These are phyloP conservation scores for Sylvicola cinctus DNA, from an alignment of 2,888 invertebrate species.

Conservation along the genomic window DNA sequence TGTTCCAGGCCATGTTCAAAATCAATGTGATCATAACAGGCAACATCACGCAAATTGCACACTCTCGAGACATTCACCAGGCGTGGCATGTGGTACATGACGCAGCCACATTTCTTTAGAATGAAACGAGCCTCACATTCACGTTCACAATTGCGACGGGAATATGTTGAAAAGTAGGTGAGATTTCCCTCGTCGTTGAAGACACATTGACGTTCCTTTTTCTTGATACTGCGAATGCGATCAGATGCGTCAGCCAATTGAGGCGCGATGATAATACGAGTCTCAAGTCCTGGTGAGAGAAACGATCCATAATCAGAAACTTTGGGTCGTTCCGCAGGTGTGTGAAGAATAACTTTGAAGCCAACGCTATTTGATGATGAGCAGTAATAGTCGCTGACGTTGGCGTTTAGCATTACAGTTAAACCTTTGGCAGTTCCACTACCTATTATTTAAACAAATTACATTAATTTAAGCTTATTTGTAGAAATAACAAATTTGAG, in stretches of 20 bases:
- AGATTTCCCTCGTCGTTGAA: conserved; percentile 52
- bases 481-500: too few relatives aligned
- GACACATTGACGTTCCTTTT: conserved; percentile 43
- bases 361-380: conserved; percentile 45
- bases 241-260: conserved; percentile 38
- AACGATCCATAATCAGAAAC: conserved; percentile 54
- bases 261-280: conserved; percentile 45
- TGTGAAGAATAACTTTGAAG: conserved; percentile 44
- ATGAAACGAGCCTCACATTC: conserved; percentile 61
- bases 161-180: conserved; percentile 53
- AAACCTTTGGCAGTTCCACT: conserved; percentile 55
- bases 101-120: conserved; percentile 20
- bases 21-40: conserved; percentile 39
- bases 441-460: too few relatives aligned
- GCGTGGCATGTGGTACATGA: conserved; percentile 25
- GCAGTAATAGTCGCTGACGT: conserved; percentile 55
- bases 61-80: conserved; percentile 45
- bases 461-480: too few relatives aligned
- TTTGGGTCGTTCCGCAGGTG: conserved; percentile 63
- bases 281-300: conserved; percentile 49
- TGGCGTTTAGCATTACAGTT: conserved; percentile 47
- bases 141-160: conserved; percentile 55
- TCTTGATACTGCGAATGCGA: conserved; percentile 32
- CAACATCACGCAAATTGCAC: conserved; percentile 49
- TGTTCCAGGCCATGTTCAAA: too few relatives aligned